Percentiles rank a stretch among this genome's conserved stretches.
phyloP scores from a whole-genome alignment of 2,113 vertebrate species.

The Chionis minor region DNA sequence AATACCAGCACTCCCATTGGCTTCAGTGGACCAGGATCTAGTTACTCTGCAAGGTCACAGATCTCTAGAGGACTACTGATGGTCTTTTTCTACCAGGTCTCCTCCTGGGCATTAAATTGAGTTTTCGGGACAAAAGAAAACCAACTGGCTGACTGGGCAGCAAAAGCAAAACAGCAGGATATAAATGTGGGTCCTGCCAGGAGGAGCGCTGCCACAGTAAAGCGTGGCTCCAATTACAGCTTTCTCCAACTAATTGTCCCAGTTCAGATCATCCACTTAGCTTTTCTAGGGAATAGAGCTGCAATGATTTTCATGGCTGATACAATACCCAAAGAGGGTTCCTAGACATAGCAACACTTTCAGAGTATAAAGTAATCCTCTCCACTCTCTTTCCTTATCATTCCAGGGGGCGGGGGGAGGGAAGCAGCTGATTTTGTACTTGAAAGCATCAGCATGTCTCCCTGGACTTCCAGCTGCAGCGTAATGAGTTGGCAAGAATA shows the following conservation, averaged over 20 bases:
- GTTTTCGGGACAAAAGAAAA: not conserved
- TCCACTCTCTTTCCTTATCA: not conserved
- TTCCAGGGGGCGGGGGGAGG: not conserved
- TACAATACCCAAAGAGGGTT: not conserved
- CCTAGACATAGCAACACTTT: not conserved
- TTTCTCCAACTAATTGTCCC: not conserved
- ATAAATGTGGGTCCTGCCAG: not conserved
- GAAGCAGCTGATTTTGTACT: not conserved
- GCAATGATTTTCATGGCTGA: not conserved
- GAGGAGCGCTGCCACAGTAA: not conserved
- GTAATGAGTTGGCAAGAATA: not conserved
- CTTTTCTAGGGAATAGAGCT: not conserved
- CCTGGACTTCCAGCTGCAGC: not conserved
- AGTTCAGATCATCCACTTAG: not conserved
- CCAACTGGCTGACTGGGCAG: not conserved
- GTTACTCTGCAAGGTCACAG: not conserved
- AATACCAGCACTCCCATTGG: not conserved
- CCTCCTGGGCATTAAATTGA: not conserved
- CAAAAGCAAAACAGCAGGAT: slow-evolving; percentile 1
- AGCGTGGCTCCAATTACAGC: not conserved
- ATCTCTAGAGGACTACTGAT: not conserved
- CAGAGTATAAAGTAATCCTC: not conserved
- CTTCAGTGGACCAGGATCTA: not conserved
- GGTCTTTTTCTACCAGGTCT: not conserved
- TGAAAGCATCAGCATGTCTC: not conserved